These are phyloP conservation scores for Drosophila paracracens DNA, from an alignment of 2,888 invertebrate genomes.

Conservation along the genomic window DNA sequence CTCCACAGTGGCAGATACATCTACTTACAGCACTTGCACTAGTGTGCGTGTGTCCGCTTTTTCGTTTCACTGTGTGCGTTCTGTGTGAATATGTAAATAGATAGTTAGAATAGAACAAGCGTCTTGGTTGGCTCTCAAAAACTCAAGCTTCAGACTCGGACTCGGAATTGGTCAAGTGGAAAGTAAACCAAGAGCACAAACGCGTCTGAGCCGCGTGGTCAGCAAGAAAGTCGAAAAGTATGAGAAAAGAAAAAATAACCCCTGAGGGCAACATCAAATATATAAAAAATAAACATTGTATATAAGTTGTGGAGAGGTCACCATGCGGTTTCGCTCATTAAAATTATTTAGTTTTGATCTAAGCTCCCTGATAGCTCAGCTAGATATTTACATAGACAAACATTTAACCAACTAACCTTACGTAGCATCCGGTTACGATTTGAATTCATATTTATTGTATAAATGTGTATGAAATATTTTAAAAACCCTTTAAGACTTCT, in stretches of 20 bases:
- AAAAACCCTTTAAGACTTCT: conserved; percentile 8
- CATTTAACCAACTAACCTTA: conserved; percentile 29
- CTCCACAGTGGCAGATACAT: conserved; percentile 13
- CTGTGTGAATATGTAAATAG: conserved; percentile 60
- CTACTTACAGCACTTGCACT: conserved; percentile 60
- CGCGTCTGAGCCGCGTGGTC: conserved; percentile 31
- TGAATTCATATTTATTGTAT: conserved; percentile 1
- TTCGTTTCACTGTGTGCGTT: conserved; percentile 70
- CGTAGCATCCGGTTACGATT: conserved; percentile 22
- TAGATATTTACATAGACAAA: conserved; percentile 63
- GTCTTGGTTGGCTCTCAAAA: conserved; percentile 38
- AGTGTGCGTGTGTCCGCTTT: conserved; percentile 75
- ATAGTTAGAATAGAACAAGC: conserved; percentile 69
- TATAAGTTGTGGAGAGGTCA: conserved; percentile 63
- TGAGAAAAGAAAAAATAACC: conserved; percentile 43
- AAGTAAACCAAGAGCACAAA: conserved; percentile 73
- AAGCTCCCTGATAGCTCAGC: conserved; percentile 67
- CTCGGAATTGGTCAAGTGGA: conserved; percentile 78
- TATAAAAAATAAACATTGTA: conserved; percentile 15
- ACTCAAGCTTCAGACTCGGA: conserved; percentile 55
- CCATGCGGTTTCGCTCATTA: conserved; percentile 70
- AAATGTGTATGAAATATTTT: conserved; percentile 14
- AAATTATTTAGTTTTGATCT: conserved; percentile 77
- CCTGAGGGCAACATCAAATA: conserved; percentile 10
- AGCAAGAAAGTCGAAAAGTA: conserved; percentile 51